Base-by-base conservation (phyloP, 2,113 vertebrate genomes). In the Hydrochoerus hydrochaeris region DNA sequence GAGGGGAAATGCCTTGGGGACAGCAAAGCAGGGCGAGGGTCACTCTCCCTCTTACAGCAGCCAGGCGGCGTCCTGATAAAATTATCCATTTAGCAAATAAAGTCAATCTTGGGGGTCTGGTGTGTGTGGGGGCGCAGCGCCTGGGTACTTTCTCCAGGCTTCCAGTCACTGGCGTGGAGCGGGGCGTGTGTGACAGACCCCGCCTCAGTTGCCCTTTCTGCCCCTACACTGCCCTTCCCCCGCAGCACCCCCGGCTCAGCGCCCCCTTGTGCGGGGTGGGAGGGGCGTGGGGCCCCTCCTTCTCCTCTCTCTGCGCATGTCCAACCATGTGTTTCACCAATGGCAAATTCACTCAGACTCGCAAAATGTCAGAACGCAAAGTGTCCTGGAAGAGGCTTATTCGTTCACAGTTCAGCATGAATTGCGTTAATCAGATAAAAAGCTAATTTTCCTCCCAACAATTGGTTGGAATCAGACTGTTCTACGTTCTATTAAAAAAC, bases 341-440 rank as follows among this genome's bases (percentile, higher is more conserved):
- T 86, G 96, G 73, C 60, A 86, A 86, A 83, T 91, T 95, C 32
- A 94, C 94, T 73, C 80, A 62, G 58, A 57, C 80, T 95, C 81
- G 80, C 57, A 81, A 95, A 96, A 94, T 84, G 88, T 89, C 85
- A 94, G 93, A 92, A 97, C 46, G 91, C 22, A 94, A 88, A 94
- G 92, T 91, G 44, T 88, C 81, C 77, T 80, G 75, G 75, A 94
- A 88, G 35, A 57, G 60, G 60, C 73, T 91, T 95, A 96, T 83
- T 95, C 93, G 92, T 93, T 95, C 94, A 85, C 69, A 91, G 60
- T 94, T 97, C 77, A 94, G 78, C 46, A 73, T 91, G 81, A 96
- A 94, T 95, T 65, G 97, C 60, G 97, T 97, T 96, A 97, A 96
- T 96, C 88, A 96, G 88, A 96, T 95, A 96, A 96, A 93, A 91